Base-by-base conservation (phyloP, 2,113 vertebrate genomes). In the Crotalus helleri region DNA sequence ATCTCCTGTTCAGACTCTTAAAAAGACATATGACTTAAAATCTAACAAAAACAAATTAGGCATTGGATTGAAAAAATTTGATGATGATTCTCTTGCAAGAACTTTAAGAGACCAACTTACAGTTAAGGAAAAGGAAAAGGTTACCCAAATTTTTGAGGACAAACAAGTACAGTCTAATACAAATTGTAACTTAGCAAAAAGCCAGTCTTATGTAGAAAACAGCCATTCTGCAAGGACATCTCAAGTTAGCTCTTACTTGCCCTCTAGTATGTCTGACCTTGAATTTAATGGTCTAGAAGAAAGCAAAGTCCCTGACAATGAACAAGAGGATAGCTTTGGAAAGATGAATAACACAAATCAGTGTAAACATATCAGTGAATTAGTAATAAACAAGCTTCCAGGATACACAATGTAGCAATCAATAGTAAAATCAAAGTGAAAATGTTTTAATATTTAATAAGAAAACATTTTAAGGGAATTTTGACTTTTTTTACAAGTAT, bases 331-430 rank as follows among this genome's bases (percentile, higher is more conserved):
- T 94, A 95, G 96, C 81, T 95, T 98, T 93, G 97, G 95, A 61
- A 96, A 98, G 64, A 95, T 98, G 24, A 92, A 69, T 93, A 96
- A 97, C 94, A 95, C 95, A 92, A 97, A 97, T 92, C 97, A 98
- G 91, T 98, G 96, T 96, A 98, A 95, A 96, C 98, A 99, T 92
- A 98, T 99, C 87, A 98, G 98, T 94, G 97, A 99, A 93, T 97
- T 99, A 89, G 97, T 99, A 94, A 96, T 97, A 95, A 98, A 95
- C 90, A 99, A 98, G 93, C 98, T 99, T 92, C 99, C 98, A 6
- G 99, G 99, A 91, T 99, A 99, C 90, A 99, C 98, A 3, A 94
- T 99, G 96, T 99, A 97, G 97, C 94, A 88, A 9, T 0, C 81
- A 91, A 95, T 93, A 93, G 90, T 57, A 58, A 11, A 8, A 57